Evolutionary conservation across 2,113 vertebrate species (phyloP).

Genomic region (Microtus pennsylvanicus): DNA sequence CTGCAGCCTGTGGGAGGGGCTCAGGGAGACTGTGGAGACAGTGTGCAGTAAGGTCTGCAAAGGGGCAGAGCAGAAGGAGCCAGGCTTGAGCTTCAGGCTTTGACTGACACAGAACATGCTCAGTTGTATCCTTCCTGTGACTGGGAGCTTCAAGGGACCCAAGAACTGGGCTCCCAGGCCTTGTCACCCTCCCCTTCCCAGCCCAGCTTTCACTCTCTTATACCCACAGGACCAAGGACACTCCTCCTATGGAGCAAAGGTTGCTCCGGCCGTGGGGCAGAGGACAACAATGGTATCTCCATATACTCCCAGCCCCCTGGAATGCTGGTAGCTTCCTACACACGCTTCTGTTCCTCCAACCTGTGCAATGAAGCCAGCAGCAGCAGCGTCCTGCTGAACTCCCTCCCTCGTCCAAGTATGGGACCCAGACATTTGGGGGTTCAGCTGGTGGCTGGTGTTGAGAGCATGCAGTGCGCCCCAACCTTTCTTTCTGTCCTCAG

Average conservation of each 20-base stretch:
- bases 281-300: fast-evolving
- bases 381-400: constrained; percentile 2
- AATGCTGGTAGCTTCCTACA: constrained; percentile 54
- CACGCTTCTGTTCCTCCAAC: constrained; percentile 25
- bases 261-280: background rate
- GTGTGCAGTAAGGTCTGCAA: no score
- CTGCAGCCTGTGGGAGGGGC: background rate
- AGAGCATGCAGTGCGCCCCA: background rate
- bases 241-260: constrained; percentile 37
- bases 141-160: no score
- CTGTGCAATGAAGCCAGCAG: background rate
- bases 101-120: no score
- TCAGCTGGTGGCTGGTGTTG: background rate
- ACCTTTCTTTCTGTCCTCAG: constrained; percentile 34
- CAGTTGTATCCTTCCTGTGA: background rate
- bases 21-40: background rate
- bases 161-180: background rate
- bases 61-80: background rate
- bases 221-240: background rate
- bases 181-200: fast-evolving
- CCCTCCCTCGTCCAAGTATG: constrained; percentile 41
- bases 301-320: background rate
- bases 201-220: background rate
- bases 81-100: background rate
- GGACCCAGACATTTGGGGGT: background rate